Base-by-base conservation (phyloP, 2,113 vertebrate species). In the Psilopsiagon aymara region DNA sequence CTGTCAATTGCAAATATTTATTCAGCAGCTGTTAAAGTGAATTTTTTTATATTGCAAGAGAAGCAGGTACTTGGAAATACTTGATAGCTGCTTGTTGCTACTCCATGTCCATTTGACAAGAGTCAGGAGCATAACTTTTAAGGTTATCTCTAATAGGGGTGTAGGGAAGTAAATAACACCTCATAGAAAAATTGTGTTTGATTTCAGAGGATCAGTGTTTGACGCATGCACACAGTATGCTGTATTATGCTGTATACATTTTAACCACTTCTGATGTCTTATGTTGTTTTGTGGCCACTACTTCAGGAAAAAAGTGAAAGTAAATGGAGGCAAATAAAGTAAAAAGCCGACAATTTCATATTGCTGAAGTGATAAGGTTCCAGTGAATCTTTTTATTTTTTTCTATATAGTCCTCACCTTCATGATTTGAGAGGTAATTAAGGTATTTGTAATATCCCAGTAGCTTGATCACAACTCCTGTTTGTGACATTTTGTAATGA, bases 401-500 rank as follows among this genome's bases (percentile, higher is more conserved):
- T 79, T 44, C 47, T 79, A 7, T 31, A 35, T 23, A 76, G n/a
- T 90, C 10, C 33, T 92, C 63, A 35, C 33, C 15, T 76, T 85
- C 25, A 11, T 91, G 53, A 70, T 83, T 46, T 80, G 82, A 52
- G n/a, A 77, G 57, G 68, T 92, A 90, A 81, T 83, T 90, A 92
- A 53, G 66, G 46, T 39, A 31, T 93, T 69, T 83, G 59, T 86
- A 83, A 83, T 86, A 73, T 55, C 60, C 44, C 44, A 64, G 17
- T 59, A 27, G 13, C 93, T 92, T 90, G 59, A 94, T 86, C 85
- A 86, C 79, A 92, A 9, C 63, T 90, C 51, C 39, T 95, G 43
- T 35, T 93, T 1, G 3, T 95, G 75, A 59, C 60, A 78, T 83
- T 95, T 92, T 83, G 28, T 76, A 90, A 91, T 91, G 78, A 93